phyloP scores from a whole-genome alignment of 2,888 invertebrate genomes.

The Drosophila kuntzei region DNA sequence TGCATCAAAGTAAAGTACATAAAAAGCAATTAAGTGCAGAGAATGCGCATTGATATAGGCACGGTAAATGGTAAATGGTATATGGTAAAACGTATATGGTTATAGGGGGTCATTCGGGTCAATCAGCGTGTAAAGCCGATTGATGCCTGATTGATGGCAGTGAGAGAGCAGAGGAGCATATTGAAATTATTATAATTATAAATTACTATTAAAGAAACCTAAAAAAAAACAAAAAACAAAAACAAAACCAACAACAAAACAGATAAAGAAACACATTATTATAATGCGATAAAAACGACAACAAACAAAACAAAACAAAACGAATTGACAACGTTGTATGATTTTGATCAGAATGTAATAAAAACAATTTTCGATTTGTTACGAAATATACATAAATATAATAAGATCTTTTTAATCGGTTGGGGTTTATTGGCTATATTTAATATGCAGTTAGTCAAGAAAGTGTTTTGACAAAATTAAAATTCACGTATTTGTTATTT shows the following conservation, averaged over 20 bases:
- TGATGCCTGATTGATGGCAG: slow-evolving; percentile 18
- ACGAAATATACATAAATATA: slow-evolving; percentile 76
- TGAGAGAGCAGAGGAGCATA: slow-evolving; percentile 36
- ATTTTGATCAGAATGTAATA: slow-evolving; percentile 85
- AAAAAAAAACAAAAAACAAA: slow-evolving; percentile 46
- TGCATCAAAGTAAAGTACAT: slow-evolving; percentile 64
- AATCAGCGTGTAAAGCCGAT: slow-evolving; percentile 43
- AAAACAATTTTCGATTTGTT: slow-evolving; percentile 78
- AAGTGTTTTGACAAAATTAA: too few relatives aligned
- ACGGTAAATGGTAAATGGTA: slow-evolving; percentile 29
- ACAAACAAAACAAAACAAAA: slow-evolving; percentile 58
- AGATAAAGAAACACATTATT: slow-evolving; percentile 67
- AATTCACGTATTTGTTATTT: too few relatives aligned
- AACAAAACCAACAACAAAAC: slow-evolving; percentile 55
- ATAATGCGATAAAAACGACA: slow-evolving; percentile 52
- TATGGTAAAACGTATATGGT: slow-evolving; percentile 17
- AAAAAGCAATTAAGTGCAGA: slow-evolving; percentile 41
- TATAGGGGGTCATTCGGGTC: slow-evolving; percentile 27
- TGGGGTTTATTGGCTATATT: not conserved
- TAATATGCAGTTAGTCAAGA: not conserved
- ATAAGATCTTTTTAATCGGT: slow-evolving; percentile 26
- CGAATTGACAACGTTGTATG: slow-evolving; percentile 85
- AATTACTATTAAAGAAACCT: slow-evolving; percentile 72
- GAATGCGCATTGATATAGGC: slow-evolving; percentile 32
- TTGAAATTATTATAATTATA: slow-evolving; percentile 79